Base-by-base conservation (phyloP, 2,113 vertebrate genomes). In the Hippocampus abdominalis region DNA sequence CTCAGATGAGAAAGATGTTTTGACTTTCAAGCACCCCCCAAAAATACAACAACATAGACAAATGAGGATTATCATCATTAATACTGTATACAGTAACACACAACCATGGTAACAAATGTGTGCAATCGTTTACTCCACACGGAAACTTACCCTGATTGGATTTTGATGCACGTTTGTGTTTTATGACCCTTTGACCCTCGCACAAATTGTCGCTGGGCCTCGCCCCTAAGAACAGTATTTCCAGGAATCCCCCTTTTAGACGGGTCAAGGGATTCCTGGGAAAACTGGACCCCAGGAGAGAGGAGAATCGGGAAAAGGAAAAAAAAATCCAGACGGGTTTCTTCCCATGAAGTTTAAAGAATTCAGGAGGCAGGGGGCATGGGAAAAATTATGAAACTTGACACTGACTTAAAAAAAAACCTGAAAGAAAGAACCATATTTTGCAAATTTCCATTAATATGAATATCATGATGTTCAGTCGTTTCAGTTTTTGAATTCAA, bases 141-240 rank as follows among this genome's bases (percentile, higher is more conserved):
- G 8, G 1, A 10, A 60, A 18, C 25, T 32, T 6, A 60, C 57
- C 57, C 20, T 18, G 2, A 60, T 60, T 60, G 32, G 27, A 32
- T 18, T 60, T 60, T 29, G 48, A 51, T 4, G 42, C 42, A 44
- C 48, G 20, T 18, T 60, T 1, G 20, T 3, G 32, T 57, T 57
- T 57, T 18, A 16, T 18, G 5, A 54, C 21, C 27, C 15, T 32
- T 5, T 7, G 57, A 29, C 27, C 8, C 54, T 23, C 51, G 2
- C 11, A 4, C 54, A 64, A 25, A 29, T 1, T 59, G 94, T 67
- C 49, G 95, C 87, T 25, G 75, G 89, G 90, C 97, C 96, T 75
- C 93, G 87, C 94, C 96, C 94, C 95, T 94, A 98, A 98, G 97
- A 99, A 98, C 97, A 99, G 97, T 98, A 98, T 98, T 98, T 98